Evolutionary conservation across 1,140 invertebrate genomes (phyloP), one percentile per base, ranked within the genome.

Genomic region (Trinorchestia longiramus): DNA sequence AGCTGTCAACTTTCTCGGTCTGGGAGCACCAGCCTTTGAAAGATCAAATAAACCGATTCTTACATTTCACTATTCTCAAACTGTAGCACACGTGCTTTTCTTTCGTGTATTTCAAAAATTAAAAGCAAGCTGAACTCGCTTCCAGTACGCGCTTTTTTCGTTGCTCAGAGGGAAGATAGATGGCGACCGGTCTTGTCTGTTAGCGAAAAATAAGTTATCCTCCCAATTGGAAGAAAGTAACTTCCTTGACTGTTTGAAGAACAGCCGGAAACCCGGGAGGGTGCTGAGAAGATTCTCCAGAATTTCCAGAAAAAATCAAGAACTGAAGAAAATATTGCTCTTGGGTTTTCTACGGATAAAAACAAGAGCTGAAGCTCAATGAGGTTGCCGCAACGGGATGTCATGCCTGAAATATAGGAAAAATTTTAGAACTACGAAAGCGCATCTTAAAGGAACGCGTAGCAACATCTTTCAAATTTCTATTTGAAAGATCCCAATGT

Each of bases 201-300:
- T 94, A 47, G 43, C 43, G 92, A 94, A 94, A 94, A 94, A 94
- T 94, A 94, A 94, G 92, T 94, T 94, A 94, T 94, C 92, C 92
- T 43, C 92, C 92, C 92, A 47, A 94, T 94, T 94, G 92, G 92
- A 94, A 94, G 92, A 94, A 94, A 94, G 92, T 94, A 94, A 94
- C 92, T 94, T 94, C 92, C 92, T 94, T 94, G 92, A 94, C 92
- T 94, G 92, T 94, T 94, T 94, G 92, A 94, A 94, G 92, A 45
- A 94, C 92, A 94, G 92, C 92, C 92, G 92, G 92, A 94, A 94
- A 94, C 92, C 44, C 36, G 92, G 11, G 92, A 94, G 92, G 92
- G 92, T 94, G 92, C 92, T 45, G 6, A 94, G 92, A 94, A 94
- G 92, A 94, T 94, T 94, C 92, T 94, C 92, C 92, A 94, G 92